Base-by-base conservation (phyloP, 2,113 vertebrate genomes). In the Vireo altiloquus region DNA sequence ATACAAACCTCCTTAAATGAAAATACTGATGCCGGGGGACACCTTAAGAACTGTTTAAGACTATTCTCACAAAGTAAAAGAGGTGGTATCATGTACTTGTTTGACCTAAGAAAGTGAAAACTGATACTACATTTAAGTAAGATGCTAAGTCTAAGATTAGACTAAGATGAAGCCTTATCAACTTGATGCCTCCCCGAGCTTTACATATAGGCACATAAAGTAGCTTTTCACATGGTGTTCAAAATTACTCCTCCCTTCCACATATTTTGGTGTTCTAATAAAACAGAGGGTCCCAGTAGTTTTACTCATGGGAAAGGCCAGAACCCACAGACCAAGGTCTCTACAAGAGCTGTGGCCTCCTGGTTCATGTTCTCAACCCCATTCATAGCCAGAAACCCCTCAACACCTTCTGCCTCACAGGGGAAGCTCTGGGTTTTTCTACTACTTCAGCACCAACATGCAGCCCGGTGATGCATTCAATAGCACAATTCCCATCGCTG, bases 401-500 rank as follows among this genome's bases (percentile, higher is more conserved):
- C 47, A 50, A 46, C 17, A 54, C 33, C 40, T 83, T 56, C 61
- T n/a, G 40, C 14, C 30, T 49, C 13, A 5, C 8, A 39, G 28
- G 20, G 40, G 7, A 46, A 46, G 14, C 22, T 65, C 40, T 3
- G 2, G 1, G 1, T 1, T 5, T 49, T 85, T 52, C 44, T 7
- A 39, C 18, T 20, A 1, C 13, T 53, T 15, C 20, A 20, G 39
- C 22, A 68, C 14, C 60, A 59, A 17, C 19, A 46, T 5, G 11
- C 27, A 21, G 24, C 16, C 21, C 13, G 15, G 2, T 8, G 17
- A 60, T 13, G 9, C 10, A 35, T 8, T 39, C 54, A 13, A 11
- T 2, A 61, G 40, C 11, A 1, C 15, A 28, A 13, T 10, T 53
- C 23, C 40, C 30, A 24, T 0, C 2, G 1, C 16, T 10, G 9